Evolutionary conservation across 1,140 invertebrate genomes (phyloP), one percentile per base, ranked within the genome.

Genomic region (Epicauta chinensis): DNA sequence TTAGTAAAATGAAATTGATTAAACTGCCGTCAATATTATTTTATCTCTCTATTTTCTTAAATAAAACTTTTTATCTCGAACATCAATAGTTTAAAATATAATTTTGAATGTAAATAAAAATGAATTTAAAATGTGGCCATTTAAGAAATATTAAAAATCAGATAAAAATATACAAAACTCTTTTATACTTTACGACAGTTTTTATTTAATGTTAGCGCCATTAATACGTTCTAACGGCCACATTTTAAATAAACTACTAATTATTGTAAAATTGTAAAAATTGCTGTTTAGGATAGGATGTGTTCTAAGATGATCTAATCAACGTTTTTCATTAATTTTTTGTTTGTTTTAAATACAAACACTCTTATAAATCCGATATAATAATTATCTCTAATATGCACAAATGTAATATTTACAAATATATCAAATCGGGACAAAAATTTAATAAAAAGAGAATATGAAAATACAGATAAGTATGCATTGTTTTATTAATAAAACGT

Each of bases 351-450:
- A 63, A 59, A 54, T 63, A 65, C 65, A 61, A 67, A 66, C 61
- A 63, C 61, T 67, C 66, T 67, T 63, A 60, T 66, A 65, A 64
- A 62, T 64, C 60, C 59, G 58, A 58, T 67, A 64, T 64, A 58
- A 60, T 65, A 61, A 63, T 63, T 34, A n/a, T 34, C 10, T 12
- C 3, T 62, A 68, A 70, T 70, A 68, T 70, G 65, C 68, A 70
- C 66, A 70, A 65, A 66, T 67, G 51, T 62, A 65, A 66, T 70
- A 69, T 70, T 64, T 70, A 70, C 68, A 70, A 69, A 70, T 23
- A 66, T 58, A 60, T 23, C 4, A 23, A 23, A 23, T 23, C 23
- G 23, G 23, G 23, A 7, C 23, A 23, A 23, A 23, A 5, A 5
- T 7, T 23, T 3, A 23, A 23, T 23, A 23, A 23, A 23, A 23